A percentile compares a stretch with the other conserved stretches of the same genome.
Conservation (phyloP, 2,888 invertebrate species). For the Lissonota sp. region DNA sequence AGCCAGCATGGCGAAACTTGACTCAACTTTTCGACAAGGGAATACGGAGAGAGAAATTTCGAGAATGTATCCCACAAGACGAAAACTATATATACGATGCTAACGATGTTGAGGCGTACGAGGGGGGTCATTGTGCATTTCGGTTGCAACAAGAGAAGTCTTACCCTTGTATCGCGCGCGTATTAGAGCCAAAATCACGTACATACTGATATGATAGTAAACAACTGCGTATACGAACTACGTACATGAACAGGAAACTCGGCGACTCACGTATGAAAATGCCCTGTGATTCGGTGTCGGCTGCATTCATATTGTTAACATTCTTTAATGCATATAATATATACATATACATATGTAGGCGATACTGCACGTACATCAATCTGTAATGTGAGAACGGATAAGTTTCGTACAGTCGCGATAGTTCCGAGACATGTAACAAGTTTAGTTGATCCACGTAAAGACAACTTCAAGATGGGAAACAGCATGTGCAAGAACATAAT, state of each 20-base stretch:
- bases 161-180: conserved; percentile 12
- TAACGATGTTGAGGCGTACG: background rate
- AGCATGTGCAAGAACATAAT: conserved; percentile 9
- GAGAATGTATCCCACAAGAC: conserved; percentile 32
- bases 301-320: conserved; percentile 11
- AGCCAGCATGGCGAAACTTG: conserved; percentile 9
- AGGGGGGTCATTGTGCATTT: conserved; percentile 48
- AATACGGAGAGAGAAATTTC: conserved; percentile 17
- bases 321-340: background rate
- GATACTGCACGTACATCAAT: background rate
- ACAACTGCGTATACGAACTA: conserved; percentile 23
- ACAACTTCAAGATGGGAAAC: background rate
- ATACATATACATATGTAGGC: background rate
- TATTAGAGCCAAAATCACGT: conserved; percentile 37
- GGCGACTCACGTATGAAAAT: conserved; percentile 30
- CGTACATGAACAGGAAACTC: conserved; percentile 27
- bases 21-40: conserved; percentile 17
- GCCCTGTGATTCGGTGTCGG: conserved; percentile 12
- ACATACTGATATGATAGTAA: conserved; percentile 41
- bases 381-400: conserved; percentile 1
- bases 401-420: conserved; percentile 41
- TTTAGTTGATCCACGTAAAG: conserved; percentile 22
- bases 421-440: conserved; percentile 45
- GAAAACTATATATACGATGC: conserved; percentile 17
- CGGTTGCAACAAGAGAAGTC: conserved; percentile 8